Conservation (phyloP, 2,797 vertebrate species). For the Antrozous pallidus region DNA sequence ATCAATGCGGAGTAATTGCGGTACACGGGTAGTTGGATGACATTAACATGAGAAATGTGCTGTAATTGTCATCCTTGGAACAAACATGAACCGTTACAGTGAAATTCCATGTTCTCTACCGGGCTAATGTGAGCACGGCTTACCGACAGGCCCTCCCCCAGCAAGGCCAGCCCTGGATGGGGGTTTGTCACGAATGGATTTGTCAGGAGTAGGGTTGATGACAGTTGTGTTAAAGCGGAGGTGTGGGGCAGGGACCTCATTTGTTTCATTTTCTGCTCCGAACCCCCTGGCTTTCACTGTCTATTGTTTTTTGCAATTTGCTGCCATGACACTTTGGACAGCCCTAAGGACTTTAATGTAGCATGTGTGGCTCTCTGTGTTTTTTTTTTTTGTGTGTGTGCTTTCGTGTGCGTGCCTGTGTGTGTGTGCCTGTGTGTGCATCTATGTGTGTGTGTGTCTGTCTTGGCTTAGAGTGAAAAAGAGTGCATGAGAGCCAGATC, state of each 20-base stretch:
- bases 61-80: slow-evolving; percentile 62
- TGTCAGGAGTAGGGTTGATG: background rate
- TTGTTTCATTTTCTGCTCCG: background rate
- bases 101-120: slow-evolving; percentile 55
- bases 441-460: background rate
- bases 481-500: background rate
- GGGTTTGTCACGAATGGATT: background rate
- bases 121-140: slow-evolving; percentile 50
- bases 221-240: background rate
- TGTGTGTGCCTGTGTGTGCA: too few species aligned
- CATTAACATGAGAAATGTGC: slow-evolving; percentile 70
- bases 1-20: slow-evolving; percentile 79
- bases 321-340: background rate
- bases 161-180: background rate
- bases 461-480: background rate
- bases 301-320: background rate
- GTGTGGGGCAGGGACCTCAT: background rate
- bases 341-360: background rate
- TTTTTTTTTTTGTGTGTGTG: background rate
- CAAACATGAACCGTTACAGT: slow-evolving; percentile 60
- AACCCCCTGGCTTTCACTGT: background rate
- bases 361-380: background rate
- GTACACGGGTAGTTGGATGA: slow-evolving; percentile 60
- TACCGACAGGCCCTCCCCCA: background rate
- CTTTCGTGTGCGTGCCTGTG: background rate